phyloP scores from a whole-genome alignment of 2,113 vertebrate genomes.

The Oxyruncus cristatus region DNA sequence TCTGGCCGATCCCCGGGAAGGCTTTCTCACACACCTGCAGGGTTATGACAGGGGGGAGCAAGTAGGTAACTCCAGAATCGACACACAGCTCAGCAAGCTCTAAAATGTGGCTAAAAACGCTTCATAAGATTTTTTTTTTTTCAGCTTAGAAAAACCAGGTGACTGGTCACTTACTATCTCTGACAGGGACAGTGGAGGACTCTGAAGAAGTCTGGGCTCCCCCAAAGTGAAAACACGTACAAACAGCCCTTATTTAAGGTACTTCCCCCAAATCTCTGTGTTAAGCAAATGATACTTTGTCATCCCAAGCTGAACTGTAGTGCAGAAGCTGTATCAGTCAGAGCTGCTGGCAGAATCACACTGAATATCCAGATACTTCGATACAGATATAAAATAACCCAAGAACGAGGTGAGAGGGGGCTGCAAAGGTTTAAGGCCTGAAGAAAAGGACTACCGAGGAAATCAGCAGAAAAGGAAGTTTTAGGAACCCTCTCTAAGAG shows the following conservation, averaged over 20 bases:
- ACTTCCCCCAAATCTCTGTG: not conserved
- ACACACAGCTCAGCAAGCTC: not conserved
- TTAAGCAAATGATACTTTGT: not conserved
- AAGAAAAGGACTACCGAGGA: not conserved
- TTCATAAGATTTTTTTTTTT: not conserved
- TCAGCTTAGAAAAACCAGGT: not conserved
- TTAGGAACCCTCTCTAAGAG: not conserved
- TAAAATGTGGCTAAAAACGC: not conserved
- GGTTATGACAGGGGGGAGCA: not conserved
- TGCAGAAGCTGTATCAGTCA: not conserved
- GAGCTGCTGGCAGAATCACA: not conserved
- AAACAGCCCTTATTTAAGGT: not conserved
- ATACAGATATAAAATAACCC: not conserved
- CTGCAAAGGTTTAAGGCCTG: not conserved
- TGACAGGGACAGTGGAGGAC: not conserved
- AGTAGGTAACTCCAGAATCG: not conserved
- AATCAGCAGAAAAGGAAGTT: not conserved
- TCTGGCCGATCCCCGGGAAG: constrained; percentile 70
- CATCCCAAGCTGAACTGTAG: not conserved
- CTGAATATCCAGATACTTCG: not conserved
- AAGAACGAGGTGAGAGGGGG: not conserved
- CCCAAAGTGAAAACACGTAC: not conserved
- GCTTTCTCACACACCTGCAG: constrained; percentile 74
- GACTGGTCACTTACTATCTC: not conserved
- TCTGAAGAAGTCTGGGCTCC: not conserved